Evolutionary conservation across 2,888 invertebrate species (phyloP).

Genomic region (Phengaris arion): DNA sequence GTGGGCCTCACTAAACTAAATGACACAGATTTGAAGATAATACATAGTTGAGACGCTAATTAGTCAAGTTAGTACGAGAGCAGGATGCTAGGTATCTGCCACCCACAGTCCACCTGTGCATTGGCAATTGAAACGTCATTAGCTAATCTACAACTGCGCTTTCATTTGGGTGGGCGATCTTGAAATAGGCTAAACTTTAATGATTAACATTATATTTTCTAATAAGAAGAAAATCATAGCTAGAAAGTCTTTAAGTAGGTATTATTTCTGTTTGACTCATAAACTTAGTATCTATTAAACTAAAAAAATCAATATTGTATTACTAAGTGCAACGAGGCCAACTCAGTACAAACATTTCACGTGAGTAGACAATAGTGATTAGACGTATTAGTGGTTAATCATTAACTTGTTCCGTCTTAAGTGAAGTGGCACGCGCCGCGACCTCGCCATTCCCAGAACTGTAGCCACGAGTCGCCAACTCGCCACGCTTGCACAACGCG

Average conservation of each 20-base stretch:
- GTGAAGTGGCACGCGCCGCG: conserved; percentile 35
- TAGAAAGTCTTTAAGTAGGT: too few relatives aligned
- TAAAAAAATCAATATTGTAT: background rate
- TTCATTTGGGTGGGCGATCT: background rate
- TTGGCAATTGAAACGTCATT: background rate
- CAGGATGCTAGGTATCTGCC: background rate
- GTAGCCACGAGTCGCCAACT: conserved; percentile 14
- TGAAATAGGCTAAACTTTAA: background rate
- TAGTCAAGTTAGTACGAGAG: background rate
- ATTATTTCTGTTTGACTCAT: too few relatives aligned
- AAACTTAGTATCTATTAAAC: too few relatives aligned
- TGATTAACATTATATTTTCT: background rate
- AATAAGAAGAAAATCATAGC: too few relatives aligned
- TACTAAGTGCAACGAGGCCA: background rate
- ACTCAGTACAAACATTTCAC: background rate
- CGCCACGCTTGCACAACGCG: conserved; percentile 20
- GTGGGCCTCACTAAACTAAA: conserved; percentile 6
- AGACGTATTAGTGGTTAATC: conserved; percentile 17
- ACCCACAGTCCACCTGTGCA: conserved; percentile 12
- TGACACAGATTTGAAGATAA: conserved; percentile 14
- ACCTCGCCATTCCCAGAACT: conserved; percentile 38
- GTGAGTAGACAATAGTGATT: conserved; percentile 6
- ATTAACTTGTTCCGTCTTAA: conserved; percentile 16
- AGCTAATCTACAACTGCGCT: background rate
- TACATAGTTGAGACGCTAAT: background rate